These are phyloP conservation scores for Paelopatides confundens DNA, from an alignment of 53 echinoderm and acorn worm genomes.

Conservation along the genomic window DNA sequence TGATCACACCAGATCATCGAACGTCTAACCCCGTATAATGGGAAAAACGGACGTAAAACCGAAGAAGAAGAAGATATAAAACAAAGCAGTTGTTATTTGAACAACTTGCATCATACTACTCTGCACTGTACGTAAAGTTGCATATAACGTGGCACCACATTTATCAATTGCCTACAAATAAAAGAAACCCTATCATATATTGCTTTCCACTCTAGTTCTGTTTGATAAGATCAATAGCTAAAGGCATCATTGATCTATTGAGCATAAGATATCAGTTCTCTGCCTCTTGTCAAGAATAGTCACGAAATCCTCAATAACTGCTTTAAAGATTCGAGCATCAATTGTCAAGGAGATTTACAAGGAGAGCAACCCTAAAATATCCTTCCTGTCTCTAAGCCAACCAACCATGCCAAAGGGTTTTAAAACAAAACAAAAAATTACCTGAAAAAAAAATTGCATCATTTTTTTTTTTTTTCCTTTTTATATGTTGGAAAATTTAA, in stretches of 20 bases:
- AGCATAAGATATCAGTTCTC: neutral
- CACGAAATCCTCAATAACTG: neutral
- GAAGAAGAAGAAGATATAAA: too few relatives aligned
- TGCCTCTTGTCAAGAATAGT: neutral
- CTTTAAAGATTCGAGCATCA: slow-evolving; percentile 5
- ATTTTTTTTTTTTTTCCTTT: neutral
- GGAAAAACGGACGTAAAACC: too few relatives aligned
- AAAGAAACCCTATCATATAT: neutral
- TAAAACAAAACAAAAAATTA: neutral
- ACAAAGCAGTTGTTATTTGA: too few relatives aligned
- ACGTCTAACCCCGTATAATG: too few relatives aligned
- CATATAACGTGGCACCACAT: too few relatives aligned
- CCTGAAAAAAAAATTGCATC: neutral
- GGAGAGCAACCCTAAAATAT: neutral
- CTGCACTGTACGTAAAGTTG: too few relatives aligned
- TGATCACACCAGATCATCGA: too few relatives aligned
- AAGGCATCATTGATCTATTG: slow-evolving; percentile 21
- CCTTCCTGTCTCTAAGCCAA: neutral
- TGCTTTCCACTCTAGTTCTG: slow-evolving; percentile 7
- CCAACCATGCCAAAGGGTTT: neutral
- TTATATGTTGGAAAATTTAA: neutral
- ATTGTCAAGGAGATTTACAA: slow-evolving; percentile 5
- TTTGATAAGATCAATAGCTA: slow-evolving; percentile 19
- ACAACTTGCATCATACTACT: too few relatives aligned
- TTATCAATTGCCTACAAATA: too few relatives aligned